These are phyloP conservation scores for Trichogramma evanescens DNA, from an alignment of 2,888 invertebrate genomes.

Conservation along the genomic window DNA sequence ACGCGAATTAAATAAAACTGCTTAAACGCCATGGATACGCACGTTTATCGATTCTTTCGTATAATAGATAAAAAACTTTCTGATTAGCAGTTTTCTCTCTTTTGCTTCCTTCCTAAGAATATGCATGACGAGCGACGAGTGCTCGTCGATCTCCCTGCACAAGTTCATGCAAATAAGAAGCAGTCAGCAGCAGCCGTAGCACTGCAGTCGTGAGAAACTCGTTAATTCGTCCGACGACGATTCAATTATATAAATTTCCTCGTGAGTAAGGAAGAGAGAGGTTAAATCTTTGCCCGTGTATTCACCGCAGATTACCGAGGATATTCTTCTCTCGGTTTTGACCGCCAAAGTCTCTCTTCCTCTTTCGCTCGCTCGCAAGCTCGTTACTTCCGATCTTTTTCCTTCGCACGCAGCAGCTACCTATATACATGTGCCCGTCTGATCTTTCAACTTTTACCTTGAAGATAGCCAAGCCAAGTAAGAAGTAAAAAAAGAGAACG, in stretches of 20 bases:
- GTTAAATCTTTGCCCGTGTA: no score
- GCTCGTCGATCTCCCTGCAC: neutral
- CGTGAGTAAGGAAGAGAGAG: no score
- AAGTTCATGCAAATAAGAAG: conserved; percentile 4
- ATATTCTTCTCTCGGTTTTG: no score
- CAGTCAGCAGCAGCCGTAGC: neutral
- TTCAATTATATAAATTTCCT: conserved; percentile 33
- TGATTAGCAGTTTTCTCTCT: conserved; percentile 1
- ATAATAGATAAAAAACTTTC: conserved; percentile 4
- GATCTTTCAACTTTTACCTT: conserved; percentile 9
- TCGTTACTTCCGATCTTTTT: no score
- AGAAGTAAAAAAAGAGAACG: neutral
- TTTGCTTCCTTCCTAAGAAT: no score
- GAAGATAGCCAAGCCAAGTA: neutral
- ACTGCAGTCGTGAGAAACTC: conserved; percentile 17
- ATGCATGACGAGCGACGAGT: neutral
- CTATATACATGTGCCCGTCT: neutral
- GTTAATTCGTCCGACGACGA: conserved; percentile 30
- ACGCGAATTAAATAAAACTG: no score
- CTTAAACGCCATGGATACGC: no score
- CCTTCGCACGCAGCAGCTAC: neutral
- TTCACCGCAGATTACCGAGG: no score
- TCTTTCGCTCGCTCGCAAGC: no score
- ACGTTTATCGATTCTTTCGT: no score
- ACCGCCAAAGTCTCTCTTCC: no score